Evolutionary conservation across 92 coral and sea anemone genomes (phyloP).

Genomic region (Actinostola sp.): DNA sequence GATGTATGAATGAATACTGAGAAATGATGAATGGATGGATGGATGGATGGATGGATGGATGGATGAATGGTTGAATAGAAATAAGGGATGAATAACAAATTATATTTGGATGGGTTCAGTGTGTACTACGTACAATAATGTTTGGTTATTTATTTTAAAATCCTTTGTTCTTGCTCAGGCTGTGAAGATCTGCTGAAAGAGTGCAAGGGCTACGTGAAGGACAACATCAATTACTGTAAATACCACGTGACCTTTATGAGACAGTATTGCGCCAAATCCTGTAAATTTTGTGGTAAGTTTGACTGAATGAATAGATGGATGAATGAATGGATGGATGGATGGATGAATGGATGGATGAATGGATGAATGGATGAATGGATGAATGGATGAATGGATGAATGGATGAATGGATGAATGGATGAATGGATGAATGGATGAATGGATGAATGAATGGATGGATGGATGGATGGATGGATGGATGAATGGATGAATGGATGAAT

Average conservation of each 20-base stretch:
- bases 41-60: neutral
- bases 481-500: too few species aligned
- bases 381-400: too few species aligned
- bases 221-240: conserved; percentile 50
- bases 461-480: too few species aligned
- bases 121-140: too few species aligned
- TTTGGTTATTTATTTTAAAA: neutral
- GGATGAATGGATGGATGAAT: too few species aligned
- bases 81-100: neutral
- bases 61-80: neutral
- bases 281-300: conserved; percentile 62
- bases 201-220: conserved; percentile 29
- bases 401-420: too few species aligned
- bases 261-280: conserved; percentile 49
- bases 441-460: too few species aligned
- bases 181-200: conserved; percentile 53
- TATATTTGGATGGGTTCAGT: too few species aligned
- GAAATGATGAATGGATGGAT: neutral
- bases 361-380: too few species aligned
- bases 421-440: too few species aligned
- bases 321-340: neutral
- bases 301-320: neutral
- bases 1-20: neutral
- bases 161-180: neutral
- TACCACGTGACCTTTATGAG: conserved; percentile 49